Evolutionary conservation across 1,140 invertebrate genomes (phyloP), one percentile per base, ranked within the genome.

Genomic region (Cherax destructor): DNA sequence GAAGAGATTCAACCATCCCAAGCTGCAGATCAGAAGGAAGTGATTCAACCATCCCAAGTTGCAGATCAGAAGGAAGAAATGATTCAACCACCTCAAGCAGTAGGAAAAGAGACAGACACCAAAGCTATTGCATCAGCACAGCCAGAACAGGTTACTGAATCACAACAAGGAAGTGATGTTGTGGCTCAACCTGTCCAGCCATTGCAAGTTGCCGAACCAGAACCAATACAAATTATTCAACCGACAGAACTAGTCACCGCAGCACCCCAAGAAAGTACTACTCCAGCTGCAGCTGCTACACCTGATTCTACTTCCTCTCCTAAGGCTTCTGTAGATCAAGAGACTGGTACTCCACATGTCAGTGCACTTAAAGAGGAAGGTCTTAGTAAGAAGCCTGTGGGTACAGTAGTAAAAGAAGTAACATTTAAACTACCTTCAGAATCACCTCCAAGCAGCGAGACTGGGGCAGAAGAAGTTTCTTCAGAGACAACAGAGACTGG

Each of bases 401-500:
- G 11, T 49, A 24, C 85, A 76, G 72, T 56, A 1, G 9, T 24
- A 11, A 84, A 84, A 47, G 88, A 90, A 65, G 88, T 80, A 50
- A 76, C 78, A 50, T 61, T 80, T n/a, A 88, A 88, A 69, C 50
- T 80, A 7, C 77, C 86, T 56, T 79, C 86, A 13, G 77, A 88
- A 24, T 69, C 83, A 6, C 69, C 56, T 6, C 21, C 41, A 59
- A 88, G 56, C 49, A 79, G 85, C 59, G 87, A 56, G n/a, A 85
- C 86, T 18, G 86, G 85, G 13, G 59, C 41, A 30, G 87, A 85
- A 30, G 92, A 93, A 61, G 72, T 61, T 21, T 91, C 90, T 13
- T 93, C 92, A 76, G 92, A 93, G 56, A 90, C 89, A 41, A 91
- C 92, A 80, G 92, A 93, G 84, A 93, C 92, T 21, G 92, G 92